Base-by-base conservation (phyloP, 2,888 invertebrate genomes). In the Nymphalis c-album region DNA sequence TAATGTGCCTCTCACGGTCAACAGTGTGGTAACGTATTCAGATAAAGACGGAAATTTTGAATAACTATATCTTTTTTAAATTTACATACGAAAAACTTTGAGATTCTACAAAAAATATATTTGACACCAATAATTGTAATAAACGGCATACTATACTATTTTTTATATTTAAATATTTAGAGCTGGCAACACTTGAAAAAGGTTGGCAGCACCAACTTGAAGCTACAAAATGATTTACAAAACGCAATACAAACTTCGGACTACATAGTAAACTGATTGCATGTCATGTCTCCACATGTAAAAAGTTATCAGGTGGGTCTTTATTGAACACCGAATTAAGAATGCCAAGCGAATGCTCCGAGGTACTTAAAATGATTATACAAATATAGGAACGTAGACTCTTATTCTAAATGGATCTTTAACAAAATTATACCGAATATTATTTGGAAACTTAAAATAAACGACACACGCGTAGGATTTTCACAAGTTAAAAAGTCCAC, bases 311-410 rank as follows among this genome's bases (percentile, higher is more conserved):
- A 22, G 46, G 60, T 64, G 55, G 50, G 64, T 64, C 46, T 31
- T 57, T 40, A 61, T 58, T 58, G 61, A 61, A 68, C 60, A 61
- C 50, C 64, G 50, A 35, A 45, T 50, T 58, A 22, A 60, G 60
- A 50, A 57, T 51, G 35, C 45, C 22, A 60, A 55, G 65, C 67
- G 60, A 63, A 58, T 60, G 65, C 60, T 68, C 63, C 51, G 67
- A 74, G 72, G 72, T 74, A 76, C 75, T 82, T 78, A 77, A 59
- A 63, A 59, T 64, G 22, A 79, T 76, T 78, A 35, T 57, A 76
- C 74, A 82, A 81, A 75, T 82, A 87, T 88, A 90, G 90, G 90
- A 90, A 90, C 90, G 83, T 80, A 82, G 80, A 80, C 76, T 76
- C 84, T 85, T 85, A 85, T 60, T 64, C 74, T 74, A 76, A 66